Evolutionary conservation across 1,140 invertebrate genomes (phyloP).

Genomic region (Caenorhabditis tropicalis): DNA sequence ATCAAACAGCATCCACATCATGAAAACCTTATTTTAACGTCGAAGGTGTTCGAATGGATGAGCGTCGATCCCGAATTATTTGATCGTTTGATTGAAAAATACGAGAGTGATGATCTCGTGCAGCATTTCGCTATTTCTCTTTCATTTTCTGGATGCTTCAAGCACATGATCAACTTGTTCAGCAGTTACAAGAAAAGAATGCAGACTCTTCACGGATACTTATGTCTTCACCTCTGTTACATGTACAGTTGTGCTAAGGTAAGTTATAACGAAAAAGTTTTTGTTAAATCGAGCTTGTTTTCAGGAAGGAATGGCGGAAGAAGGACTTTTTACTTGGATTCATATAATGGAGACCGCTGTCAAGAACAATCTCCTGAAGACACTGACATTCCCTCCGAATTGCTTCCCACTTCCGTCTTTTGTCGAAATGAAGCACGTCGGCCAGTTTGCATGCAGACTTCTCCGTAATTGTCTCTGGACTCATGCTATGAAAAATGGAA

Average conservation of each 20-base stretch:
- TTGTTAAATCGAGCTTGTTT: not conserved
- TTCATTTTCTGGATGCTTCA: constrained; percentile 5
- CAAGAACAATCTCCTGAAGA: not conserved
- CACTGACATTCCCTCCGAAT: not conserved
- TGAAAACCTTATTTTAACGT: not conserved
- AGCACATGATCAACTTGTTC: not conserved
- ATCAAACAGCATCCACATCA: not conserved
- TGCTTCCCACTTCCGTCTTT: constrained; percentile 14
- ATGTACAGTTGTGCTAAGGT: constrained; percentile 27
- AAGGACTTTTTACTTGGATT: not conserved
- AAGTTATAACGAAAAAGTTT: not conserved
- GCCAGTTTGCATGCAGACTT: not conserved
- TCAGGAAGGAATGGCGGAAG: constrained; percentile 9
- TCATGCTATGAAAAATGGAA: not conserved
- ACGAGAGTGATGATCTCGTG: not conserved
- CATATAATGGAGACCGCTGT: not conserved
- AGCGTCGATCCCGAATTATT: not conserved
- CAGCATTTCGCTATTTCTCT: not conserved
- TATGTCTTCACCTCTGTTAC: not conserved
- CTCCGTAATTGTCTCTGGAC: not conserved
- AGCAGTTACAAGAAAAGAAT: not conserved
- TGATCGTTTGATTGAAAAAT: not conserved
- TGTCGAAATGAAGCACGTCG: not conserved
- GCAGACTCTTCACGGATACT: no score
- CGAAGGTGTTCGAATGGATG: constrained; percentile 8